Evolutionary conservation across 2,113 vertebrate species (phyloP).

Genomic region (Gavia stellata): DNA sequence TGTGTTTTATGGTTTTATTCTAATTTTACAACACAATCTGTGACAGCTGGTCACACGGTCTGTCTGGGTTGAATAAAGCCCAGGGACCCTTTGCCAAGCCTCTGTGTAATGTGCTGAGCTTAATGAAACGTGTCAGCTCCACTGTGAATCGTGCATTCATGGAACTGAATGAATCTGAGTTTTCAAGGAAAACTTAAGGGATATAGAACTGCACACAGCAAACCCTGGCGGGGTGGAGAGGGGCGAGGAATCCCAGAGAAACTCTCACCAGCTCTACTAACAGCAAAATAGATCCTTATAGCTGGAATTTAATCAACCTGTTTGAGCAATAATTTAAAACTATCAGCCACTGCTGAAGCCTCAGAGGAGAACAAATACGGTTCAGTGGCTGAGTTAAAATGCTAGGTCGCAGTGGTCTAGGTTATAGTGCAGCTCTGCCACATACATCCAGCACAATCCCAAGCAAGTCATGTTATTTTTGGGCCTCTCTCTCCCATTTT

Average conservation of each 20-base stretch:
- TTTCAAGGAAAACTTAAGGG: slow-evolving; percentile 47
- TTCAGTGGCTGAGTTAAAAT: neutral
- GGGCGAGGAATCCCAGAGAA: neutral
- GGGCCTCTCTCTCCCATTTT: neutral
- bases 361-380: neutral
- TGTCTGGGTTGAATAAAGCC: slow-evolving; percentile 57
- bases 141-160: slow-evolving; percentile 26
- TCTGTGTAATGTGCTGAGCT: slow-evolving; percentile 31
- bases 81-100: slow-evolving; percentile 32
- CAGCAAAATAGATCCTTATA: neutral
- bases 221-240: neutral
- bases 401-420: neutral
- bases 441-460: neutral
- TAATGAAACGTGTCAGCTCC: slow-evolving; percentile 60
- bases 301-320: neutral
- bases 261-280: neutral
- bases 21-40: slow-evolving; percentile 44
- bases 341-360: neutral
- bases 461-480: neutral
- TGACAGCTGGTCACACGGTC: slow-evolving; percentile 51
- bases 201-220: neutral
- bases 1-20: slow-evolving; percentile 41
- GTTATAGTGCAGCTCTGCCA: neutral
- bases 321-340: neutral
- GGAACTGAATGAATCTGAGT: slow-evolving; percentile 35